A percentile compares a stretch with the other conserved stretches of the same genome.
Evolutionary conservation across 2,888 invertebrate genomes (phyloP).

Genomic region (Epiperipatus broadwayi): DNA sequence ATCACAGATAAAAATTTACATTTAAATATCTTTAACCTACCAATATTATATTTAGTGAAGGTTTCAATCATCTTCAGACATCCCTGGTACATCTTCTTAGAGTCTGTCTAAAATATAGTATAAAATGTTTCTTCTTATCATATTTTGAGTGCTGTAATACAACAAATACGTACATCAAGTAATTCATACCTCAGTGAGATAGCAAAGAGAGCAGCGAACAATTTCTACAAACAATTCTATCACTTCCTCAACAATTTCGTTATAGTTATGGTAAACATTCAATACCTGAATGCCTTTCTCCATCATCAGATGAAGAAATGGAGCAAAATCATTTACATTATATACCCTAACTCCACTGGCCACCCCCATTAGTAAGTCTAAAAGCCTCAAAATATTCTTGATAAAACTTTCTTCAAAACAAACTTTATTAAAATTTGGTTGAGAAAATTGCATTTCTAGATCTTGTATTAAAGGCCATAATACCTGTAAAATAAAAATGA

Average conservation of each 20-base stretch:
- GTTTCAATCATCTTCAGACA: conserved; percentile 48
- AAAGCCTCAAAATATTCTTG: no score
- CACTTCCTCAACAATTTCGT: conserved; percentile 52
- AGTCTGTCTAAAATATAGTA: conserved; percentile 33
- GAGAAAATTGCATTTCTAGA: no score
- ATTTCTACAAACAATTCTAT: conserved; percentile 50
- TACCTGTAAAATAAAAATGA: no score
- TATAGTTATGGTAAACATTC: conserved; percentile 55
- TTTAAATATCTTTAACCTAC: no score
- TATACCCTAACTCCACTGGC: no score
- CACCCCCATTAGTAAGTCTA: no score
- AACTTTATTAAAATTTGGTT: no score
- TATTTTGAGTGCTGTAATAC: background rate
- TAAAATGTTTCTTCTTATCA: conserved; percentile 4
- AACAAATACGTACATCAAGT: background rate
- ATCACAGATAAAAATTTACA: no score
- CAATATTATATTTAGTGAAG: no score
- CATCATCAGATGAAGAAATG: conserved; percentile 42
- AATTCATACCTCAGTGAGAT: conserved; percentile 29
- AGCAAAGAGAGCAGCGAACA: conserved; percentile 48
- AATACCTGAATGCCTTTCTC: conserved; percentile 48
- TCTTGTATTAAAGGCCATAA: no score
- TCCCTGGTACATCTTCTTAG: conserved; percentile 43
- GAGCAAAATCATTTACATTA: no score
- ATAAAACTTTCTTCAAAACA: no score